Evolutionary conservation across 2,888 invertebrate species (phyloP), one percentile per base, ranked within the genome.

Genomic region (Colostygia pectinataria): DNA sequence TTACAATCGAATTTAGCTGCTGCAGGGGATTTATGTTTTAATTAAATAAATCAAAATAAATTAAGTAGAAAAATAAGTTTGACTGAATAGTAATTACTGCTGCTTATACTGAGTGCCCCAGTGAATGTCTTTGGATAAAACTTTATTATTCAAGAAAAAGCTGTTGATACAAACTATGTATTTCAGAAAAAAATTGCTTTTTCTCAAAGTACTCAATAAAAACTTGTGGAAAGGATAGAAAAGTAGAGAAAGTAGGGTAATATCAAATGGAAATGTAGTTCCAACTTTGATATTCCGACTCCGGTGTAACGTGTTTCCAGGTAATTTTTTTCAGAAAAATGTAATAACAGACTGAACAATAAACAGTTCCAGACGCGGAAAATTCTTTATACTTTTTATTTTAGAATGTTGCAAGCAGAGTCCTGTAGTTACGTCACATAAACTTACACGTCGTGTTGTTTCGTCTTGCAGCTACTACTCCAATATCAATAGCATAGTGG

Each of bases 61-160:
- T 47, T 53, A 56, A 50, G 74, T 77, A 79, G 75, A 74, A 64
- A 68, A 64, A 79, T 78, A 3, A 15, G 15, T 15, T 15, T n/a
- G n/a, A n/a, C n/a, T n/a, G n/a, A n/a, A n/a, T n/a, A n/a, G n/a
- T n/a, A n/a, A n/a, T n/a, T n/a, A n/a, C n/a, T n/a, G n/a, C n/a
- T n/a, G n/a, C n/a, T n/a, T n/a, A n/a, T n/a, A n/a, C n/a, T n/a
- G 74, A 72, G 71, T 53, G 44, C 60, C 67, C 62, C 66, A 52
- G 65, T n/a, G 71, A 63, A 65, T 66, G 71, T 67, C 66, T 76
- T 74, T 71, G 57, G 57, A 65, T 53, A 69, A 62, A 71, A 71
- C 63, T 66, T 73, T 66, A 61, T 62, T 51, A 46, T 42, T 40
- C 53, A 34, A 23, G 18, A 50, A 48, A 37, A 2, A 44, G 33